Percentiles rank a stretch among this genome's conserved stretches.
Conservation (phyloP, 2,113 vertebrate genomes). For the Scatophagus argus region DNA sequence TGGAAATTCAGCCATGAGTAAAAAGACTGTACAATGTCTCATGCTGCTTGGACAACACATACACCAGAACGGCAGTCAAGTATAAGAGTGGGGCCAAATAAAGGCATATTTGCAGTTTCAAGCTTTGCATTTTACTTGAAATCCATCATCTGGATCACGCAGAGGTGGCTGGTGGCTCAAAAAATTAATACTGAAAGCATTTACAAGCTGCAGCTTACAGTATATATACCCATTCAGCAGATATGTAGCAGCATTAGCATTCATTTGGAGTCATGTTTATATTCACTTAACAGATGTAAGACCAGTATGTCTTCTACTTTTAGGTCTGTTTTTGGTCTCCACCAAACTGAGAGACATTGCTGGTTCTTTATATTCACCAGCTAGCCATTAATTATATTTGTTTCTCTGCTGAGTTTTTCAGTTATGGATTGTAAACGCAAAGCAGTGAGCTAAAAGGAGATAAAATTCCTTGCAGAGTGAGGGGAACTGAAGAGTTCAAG, state of each 20-base stretch:
- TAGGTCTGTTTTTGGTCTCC: background rate
- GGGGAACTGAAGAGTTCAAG: background rate
- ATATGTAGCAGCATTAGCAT: background rate
- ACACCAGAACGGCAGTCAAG: background rate
- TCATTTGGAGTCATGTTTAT: background rate
- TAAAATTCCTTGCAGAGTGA: background rate
- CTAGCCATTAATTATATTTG: too few relatives aligned
- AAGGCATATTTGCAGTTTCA: background rate
- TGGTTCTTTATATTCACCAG: background rate
- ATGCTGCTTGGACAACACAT: background rate
- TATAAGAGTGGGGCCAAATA: background rate
- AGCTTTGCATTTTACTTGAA: background rate
- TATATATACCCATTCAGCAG: background rate
- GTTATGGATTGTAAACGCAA: background rate
- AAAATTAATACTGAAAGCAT: too few relatives aligned
- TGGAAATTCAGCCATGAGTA: conserved; percentile 11
- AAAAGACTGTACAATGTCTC: background rate
- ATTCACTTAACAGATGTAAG: background rate
- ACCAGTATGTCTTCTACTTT: background rate
- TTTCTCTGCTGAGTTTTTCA: background rate
- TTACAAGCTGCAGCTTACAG: background rate
- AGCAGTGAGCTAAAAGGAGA: background rate
- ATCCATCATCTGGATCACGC: background rate
- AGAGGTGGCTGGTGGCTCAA: background rate
- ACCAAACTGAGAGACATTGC: background rate